Percentiles rank a stretch among this genome's conserved stretches.
These are phyloP conservation scores for Lepilemur ruficaudatus DNA, from an alignment of 2,797 vertebrate genomes.

Conservation along the genomic window DNA sequence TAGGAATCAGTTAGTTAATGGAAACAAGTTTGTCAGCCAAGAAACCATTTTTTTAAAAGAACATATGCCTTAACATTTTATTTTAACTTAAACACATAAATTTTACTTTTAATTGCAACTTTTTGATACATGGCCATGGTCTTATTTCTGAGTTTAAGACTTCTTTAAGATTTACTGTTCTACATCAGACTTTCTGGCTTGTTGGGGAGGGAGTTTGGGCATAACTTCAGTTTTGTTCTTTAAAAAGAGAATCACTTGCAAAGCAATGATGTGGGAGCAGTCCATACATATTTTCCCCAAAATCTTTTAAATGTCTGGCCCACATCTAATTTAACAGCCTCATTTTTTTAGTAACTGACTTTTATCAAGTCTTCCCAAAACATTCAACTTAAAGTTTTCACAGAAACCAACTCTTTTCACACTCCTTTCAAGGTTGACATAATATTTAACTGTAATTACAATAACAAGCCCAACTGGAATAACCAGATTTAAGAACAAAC, in stretches of 20 bases:
- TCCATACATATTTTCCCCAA: background rate
- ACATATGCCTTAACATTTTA: background rate
- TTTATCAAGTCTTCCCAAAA: conserved; percentile 43
- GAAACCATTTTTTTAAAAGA: background rate
- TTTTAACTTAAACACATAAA: background rate
- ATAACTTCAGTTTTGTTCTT: background rate
- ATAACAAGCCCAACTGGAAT: conserved; percentile 72
- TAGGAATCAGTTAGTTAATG: background rate
- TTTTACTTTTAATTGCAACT: background rate
- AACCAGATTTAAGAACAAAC: conserved; percentile 76
- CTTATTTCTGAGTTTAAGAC: background rate
- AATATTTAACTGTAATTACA: conserved; percentile 72
- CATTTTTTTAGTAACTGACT: conserved; percentile 3
- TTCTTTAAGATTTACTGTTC: background rate
- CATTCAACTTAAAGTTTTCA: conserved; percentile 45
- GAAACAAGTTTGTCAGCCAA: background rate
- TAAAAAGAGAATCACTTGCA: background rate
- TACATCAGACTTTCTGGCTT: background rate
- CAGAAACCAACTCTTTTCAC: conserved; percentile 47
- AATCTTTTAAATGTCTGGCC: background rate
- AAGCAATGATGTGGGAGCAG: background rate
- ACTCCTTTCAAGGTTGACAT: conserved; percentile 65
- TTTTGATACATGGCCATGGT: background rate
- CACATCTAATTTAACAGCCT: background rate
- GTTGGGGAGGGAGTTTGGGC: background rate